Evolutionary conservation across 2,888 invertebrate species (phyloP).

Genomic region (Synanthedon vespiformis): DNA sequence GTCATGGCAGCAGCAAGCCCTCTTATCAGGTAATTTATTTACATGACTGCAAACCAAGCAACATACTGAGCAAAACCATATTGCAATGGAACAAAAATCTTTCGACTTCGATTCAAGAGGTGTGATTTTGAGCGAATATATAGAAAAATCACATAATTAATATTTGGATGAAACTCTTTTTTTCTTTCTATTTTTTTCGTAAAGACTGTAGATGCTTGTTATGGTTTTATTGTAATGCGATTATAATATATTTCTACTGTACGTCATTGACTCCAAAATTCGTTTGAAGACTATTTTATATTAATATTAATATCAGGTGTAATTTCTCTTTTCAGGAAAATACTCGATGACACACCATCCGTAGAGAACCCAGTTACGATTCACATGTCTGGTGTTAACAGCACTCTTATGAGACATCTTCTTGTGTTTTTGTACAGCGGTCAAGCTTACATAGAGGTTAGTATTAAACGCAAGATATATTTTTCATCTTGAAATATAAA

Average conservation of each 20-base stretch:
- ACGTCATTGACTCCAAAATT: background rate
- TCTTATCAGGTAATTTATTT: slow-evolving; percentile 74
- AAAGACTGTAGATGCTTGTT: no score
- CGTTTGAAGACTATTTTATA: background rate
- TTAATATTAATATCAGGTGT: no score
- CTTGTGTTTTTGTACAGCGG: slow-evolving; percentile 89
- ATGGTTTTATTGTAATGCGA: no score
- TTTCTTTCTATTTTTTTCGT: no score
- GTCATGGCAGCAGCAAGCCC: slow-evolving; percentile 91
- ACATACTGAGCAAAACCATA: background rate
- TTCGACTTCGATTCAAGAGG: no score
- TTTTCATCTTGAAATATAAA: background rate
- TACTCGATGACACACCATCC: slow-evolving; percentile 78
- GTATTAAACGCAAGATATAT: slow-evolving; percentile 9
- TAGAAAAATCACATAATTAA: background rate
- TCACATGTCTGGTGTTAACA: slow-evolving; percentile 86
- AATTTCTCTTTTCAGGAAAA: slow-evolving; percentile 57
- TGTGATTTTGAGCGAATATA: background rate
- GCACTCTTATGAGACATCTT: slow-evolving; percentile 83
- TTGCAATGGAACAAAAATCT: background rate
- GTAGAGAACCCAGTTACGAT: slow-evolving; percentile 81
- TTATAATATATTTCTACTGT: no score
- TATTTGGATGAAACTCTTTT: no score
- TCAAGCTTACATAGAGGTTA: slow-evolving; percentile 83
- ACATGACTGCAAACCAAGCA: background rate